These are phyloP conservation scores for Hypomecis atomaria DNA, from an alignment of 2,888 invertebrate genomes.

Conservation along the genomic window DNA sequence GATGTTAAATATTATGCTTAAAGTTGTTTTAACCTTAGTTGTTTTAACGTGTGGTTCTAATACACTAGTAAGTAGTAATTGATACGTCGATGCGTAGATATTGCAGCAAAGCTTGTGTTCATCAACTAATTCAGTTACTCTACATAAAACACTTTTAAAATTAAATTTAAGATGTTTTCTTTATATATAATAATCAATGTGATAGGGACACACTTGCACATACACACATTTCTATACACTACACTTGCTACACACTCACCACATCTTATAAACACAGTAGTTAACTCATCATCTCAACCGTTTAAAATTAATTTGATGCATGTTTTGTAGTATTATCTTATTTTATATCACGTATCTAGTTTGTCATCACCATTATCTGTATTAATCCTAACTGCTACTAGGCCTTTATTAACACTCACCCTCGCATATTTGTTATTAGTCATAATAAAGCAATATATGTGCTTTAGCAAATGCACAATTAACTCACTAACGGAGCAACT, in stretches of 20 bases:
- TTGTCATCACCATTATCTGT: conserved; percentile 48
- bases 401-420: conserved; percentile 62
- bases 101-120: conserved; percentile 79
- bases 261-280: conserved; percentile 37
- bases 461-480: conserved; percentile 78
- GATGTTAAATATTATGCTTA: conserved; percentile 43
- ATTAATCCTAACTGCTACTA: conserved; percentile 53
- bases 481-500: conserved; percentile 74
- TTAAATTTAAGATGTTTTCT: conserved; percentile 80
- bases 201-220: conserved; percentile 31
- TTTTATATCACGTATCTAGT: conserved; percentile 3
- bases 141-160: conserved; percentile 70
- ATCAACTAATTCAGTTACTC: conserved; percentile 78
- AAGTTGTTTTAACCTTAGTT: conserved; percentile 60
- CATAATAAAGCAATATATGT: conserved; percentile 60
- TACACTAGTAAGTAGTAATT: conserved; percentile 60
- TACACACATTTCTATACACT: conserved; percentile 38
- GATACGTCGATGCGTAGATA: conserved; percentile 69
- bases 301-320: conserved; percentile 42
- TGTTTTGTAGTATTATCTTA: conserved; percentile 41
- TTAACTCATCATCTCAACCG: conserved; percentile 41
- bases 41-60: conserved; percentile 72
- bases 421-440: conserved; percentile 64
- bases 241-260: conserved; percentile 45
- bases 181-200: conserved; percentile 54